A percentile compares a stretch with the other conserved stretches of the same genome.
phyloP scores from a whole-genome alignment of 2,797 vertebrate species.

The Pseudocheirus occidentalis region DNA sequence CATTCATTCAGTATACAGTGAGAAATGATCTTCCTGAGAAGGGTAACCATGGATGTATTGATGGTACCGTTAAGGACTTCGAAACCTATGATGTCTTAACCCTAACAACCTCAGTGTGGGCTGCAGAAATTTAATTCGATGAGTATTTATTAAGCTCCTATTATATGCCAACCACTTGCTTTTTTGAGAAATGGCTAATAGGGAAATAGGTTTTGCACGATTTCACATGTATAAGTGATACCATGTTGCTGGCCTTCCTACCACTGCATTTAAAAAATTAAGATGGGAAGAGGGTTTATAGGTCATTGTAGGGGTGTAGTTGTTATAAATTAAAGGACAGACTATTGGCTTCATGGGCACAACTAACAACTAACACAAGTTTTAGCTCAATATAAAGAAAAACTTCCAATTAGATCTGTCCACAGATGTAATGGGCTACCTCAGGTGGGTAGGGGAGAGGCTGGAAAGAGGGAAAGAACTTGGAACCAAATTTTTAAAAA shows the following conservation, averaged over 20 bases:
- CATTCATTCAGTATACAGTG: neutral
- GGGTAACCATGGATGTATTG: neutral
- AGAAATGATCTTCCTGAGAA: neutral
- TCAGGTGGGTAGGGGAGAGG: neutral
- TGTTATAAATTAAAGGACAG: neutral
- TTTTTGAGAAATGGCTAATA: neutral
- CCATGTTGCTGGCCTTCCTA: neutral
- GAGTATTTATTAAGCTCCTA: neutral
- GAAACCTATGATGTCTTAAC: constrained; percentile 6
- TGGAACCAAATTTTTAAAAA: neutral
- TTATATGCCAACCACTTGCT: neutral
- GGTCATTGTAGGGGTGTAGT: neutral
- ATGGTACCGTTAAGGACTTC: neutral
- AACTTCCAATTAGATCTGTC: neutral
- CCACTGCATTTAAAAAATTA: neutral
- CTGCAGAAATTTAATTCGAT: neutral
- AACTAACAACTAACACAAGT: neutral
- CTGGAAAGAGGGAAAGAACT: no score
- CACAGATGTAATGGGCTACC: neutral
- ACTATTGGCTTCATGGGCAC: neutral
- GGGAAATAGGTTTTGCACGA: neutral
- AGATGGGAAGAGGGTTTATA: neutral
- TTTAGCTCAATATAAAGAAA: neutral
- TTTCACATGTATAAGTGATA: neutral
- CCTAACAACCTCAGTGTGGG: neutral